Base-by-base conservation (phyloP, 2,797 vertebrate species). In the Naso thynnoides region DNA sequence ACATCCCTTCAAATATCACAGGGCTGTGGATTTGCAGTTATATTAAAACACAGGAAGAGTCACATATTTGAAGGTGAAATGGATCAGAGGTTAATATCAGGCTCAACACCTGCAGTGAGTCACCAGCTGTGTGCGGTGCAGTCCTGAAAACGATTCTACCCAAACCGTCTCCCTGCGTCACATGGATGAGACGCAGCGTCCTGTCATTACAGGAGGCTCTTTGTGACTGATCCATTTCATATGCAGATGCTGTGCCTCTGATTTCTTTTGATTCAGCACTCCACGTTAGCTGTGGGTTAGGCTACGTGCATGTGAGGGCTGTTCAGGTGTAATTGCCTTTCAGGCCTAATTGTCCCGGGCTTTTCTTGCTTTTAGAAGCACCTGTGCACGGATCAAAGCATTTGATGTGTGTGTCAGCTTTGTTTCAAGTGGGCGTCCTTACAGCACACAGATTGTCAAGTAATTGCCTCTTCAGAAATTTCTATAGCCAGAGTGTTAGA, bases 341-440 rank as follows among this genome's bases (percentile, higher is more conserved):
- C 83, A 88, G 89, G 81, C 57, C 83, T 92, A 93, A 95, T 94
- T 94, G 92, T 86, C 65, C 52, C 2, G 2, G 36, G 58, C 82
- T 85, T 91, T 89, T 93, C 87, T 91, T 88, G 88, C 89, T 89
- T 88, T 83, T 84, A 88, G 88, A 93, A 93, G 93, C 94, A 95
- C 93, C 94, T 95, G 94, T 85, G 90, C 36, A 7, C 5, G 82
- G 92, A 94, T 95, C 93, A 95, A 95, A 95, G 93, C 91, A 78
- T 84, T 73, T 64, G 82, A 79, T 86, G 86, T 85, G 79, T 83
- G 84, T 91, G 90, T 88, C 91, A 89, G 92, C 92, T 88, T 83
- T 85, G 82, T 92, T 93, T 93, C 73, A 57, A 91, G 86, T 67
- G 85, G 79, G 50, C 15, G 71, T 89, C 86, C 87, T 89, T 41